A percentile compares a stretch with the other conserved stretches of the same genome.
phyloP scores from a whole-genome alignment of 2,888 invertebrate species.

The Autographa pulchrina region DNA sequence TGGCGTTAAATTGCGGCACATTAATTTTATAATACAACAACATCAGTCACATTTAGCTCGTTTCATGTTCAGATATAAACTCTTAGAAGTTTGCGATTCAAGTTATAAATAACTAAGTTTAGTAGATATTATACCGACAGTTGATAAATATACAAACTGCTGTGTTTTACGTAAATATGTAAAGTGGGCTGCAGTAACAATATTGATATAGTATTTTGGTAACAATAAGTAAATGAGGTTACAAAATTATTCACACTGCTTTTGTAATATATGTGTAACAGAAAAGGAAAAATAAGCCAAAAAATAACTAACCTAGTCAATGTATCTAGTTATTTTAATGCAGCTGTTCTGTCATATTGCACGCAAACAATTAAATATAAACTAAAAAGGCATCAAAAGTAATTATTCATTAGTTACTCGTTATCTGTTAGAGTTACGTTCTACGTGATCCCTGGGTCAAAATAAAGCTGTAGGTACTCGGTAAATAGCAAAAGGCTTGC shows the following conservation, averaged over 20 bases:
- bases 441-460: constrained; percentile 46
- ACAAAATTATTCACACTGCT: too few species aligned
- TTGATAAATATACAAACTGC: constrained; percentile 47
- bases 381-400: not conserved
- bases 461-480: constrained; percentile 23
- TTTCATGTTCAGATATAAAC: constrained; percentile 55
- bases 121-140: constrained; percentile 40
- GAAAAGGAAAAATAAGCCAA: too few species aligned
- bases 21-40: constrained; percentile 56
- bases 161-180: not conserved
- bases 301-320: too few species aligned
- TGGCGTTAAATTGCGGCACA: constrained; percentile 51
- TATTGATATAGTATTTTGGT: not conserved
- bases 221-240: too few species aligned
- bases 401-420: not conserved
- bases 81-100: constrained; percentile 53
- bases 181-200: not conserved
- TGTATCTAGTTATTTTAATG: not conserved
- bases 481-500: constrained; percentile 39
- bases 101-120: constrained; percentile 49
- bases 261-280: too few species aligned
- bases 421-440: constrained; percentile 22
- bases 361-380: not conserved
- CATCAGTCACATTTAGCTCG: constrained; percentile 55
- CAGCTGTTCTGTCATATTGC: constrained; percentile 25